Conservation (phyloP, 1,140 invertebrate genomes). For the Antheraea pernyi region DNA sequence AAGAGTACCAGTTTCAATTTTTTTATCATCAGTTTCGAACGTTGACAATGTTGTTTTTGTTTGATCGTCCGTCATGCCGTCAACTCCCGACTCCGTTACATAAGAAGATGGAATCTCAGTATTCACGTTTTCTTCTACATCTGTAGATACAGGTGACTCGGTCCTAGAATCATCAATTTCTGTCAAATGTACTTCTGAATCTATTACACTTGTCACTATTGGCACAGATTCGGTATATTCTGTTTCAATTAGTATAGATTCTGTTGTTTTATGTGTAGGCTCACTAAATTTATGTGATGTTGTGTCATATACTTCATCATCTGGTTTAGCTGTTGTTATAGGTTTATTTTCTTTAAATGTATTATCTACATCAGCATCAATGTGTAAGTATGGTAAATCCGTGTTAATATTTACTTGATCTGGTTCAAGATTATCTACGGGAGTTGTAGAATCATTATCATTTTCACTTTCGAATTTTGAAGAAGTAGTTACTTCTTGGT, state of each 20-base stretch:
- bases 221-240: background rate
- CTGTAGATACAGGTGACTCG: background rate
- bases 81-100: background rate
- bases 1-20: background rate
- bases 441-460: background rate
- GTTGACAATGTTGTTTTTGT: background rate
- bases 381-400: background rate
- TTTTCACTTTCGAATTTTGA: background rate
- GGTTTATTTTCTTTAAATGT: background rate
- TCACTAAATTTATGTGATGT: slow-evolving; percentile 22
- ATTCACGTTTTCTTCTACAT: background rate
- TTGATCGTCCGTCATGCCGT: background rate
- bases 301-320: slow-evolving; percentile 11
- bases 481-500: background rate
- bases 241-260: background rate
- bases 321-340: slow-evolving; percentile 16
- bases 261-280: background rate
- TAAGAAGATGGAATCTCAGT: background rate
- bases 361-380: background rate
- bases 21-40: background rate
- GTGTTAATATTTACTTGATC: background rate
- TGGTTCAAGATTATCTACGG: background rate
- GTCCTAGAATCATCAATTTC: background rate
- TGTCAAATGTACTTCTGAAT: background rate
- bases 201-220: background rate